These are phyloP conservation scores for Diachrysia chrysitis DNA, from an alignment of 2,888 invertebrate genomes.

Conservation along the genomic window DNA sequence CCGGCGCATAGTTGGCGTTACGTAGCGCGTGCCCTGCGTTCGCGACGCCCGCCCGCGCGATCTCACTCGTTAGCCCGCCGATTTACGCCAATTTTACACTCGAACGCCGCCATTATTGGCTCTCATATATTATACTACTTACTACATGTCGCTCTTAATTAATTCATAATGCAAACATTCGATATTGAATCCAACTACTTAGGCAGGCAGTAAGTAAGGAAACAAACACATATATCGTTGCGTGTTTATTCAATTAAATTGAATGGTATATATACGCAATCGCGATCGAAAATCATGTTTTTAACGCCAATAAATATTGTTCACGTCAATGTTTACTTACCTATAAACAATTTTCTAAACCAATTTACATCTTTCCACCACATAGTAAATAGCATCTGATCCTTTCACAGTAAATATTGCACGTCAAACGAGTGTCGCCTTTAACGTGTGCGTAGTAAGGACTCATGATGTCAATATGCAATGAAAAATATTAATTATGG, in stretches of 20 bases:
- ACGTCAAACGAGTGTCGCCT: constrained; percentile 35
- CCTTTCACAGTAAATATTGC: constrained; percentile 50
- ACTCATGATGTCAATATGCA: constrained; percentile 30
- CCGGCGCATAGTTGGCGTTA: constrained; percentile 58
- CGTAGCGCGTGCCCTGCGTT: constrained; percentile 33
- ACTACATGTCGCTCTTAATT: constrained; percentile 10
- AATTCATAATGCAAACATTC: constrained; percentile 27
- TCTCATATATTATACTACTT: constrained; percentile 27
- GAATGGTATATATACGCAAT: constrained; percentile 21
- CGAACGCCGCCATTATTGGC: constrained; percentile 46
- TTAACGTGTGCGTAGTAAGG: constrained; percentile 43
- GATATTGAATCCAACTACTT: neutral
- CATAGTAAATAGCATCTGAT: constrained; percentile 55
- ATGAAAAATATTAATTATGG: constrained; percentile 58
- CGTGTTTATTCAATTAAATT: constrained; percentile 25
- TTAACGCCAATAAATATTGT: constrained; percentile 49
- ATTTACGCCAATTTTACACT: constrained; percentile 58
- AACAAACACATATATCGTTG: constrained; percentile 1
- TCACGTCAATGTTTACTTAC: constrained; percentile 40
- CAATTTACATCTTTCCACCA: constrained; percentile 68
- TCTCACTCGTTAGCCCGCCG: constrained; percentile 46
- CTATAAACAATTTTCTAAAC: constrained; percentile 62
- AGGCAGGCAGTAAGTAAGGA: constrained; percentile 11
- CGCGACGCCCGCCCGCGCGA: constrained; percentile 33
- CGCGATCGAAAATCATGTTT: constrained; percentile 41